A percentile compares a stretch with the other conserved stretches of the same genome.
These are phyloP conservation scores for Thymelicus lineola DNA, from an alignment of 2,888 invertebrate genomes.

Conservation along the genomic window DNA sequence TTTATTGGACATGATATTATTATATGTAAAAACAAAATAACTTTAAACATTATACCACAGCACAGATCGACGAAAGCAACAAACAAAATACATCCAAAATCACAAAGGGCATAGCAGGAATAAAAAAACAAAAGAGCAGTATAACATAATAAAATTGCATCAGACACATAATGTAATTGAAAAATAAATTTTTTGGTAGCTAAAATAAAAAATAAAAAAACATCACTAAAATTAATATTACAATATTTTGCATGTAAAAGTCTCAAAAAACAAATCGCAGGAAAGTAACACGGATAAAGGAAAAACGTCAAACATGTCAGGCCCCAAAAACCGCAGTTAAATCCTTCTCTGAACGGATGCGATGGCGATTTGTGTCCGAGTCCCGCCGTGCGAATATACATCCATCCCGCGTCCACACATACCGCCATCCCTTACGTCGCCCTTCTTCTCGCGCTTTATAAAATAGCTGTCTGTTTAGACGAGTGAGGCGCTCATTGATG, in stretches of 20 bases:
- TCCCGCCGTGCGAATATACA: slow-evolving; percentile 30
- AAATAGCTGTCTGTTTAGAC: slow-evolving; percentile 41
- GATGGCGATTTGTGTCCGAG: not conserved
- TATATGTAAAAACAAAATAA: too few species aligned
- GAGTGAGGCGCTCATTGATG: slow-evolving; percentile 43
- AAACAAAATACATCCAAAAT: too few species aligned
- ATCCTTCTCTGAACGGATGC: slow-evolving; percentile 1
- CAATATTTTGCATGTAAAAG: not conserved
- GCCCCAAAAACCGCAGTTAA: not conserved
- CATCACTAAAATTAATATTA: too few species aligned
- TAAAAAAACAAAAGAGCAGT: too few species aligned
- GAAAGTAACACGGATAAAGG: not conserved
- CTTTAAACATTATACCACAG: too few species aligned
- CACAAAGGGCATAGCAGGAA: too few species aligned
- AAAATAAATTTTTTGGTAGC: too few species aligned
- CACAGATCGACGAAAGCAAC: too few species aligned
- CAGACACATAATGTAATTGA: too few species aligned
- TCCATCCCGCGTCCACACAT: slow-evolving; percentile 41
- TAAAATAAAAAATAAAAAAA: too few species aligned
- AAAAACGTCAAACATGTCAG: not conserved
- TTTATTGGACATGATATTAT: too few species aligned
- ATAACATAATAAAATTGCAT: too few species aligned
- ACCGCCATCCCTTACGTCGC: slow-evolving; percentile 35
- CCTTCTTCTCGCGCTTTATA: slow-evolving; percentile 37
- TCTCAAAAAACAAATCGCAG: not conserved